A percentile compares a stretch with the other conserved stretches of the same genome.
phyloP scores from a whole-genome alignment of 1,140 invertebrate genomes.

The Drosophila suzukii region DNA sequence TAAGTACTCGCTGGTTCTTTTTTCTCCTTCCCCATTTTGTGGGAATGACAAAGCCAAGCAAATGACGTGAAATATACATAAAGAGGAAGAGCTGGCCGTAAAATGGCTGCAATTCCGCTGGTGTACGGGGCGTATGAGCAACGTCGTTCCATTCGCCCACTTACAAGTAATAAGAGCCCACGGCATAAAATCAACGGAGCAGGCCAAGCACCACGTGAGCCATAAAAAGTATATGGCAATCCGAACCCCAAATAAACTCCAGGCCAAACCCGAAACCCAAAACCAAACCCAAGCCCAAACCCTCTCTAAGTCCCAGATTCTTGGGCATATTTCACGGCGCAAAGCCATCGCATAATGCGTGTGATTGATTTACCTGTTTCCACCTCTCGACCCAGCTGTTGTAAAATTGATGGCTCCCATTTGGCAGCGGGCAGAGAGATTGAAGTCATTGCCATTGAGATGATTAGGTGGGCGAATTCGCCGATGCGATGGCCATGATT shows the following conservation, averaged over 20 bases:
- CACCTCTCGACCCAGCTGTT: constrained; percentile 44
- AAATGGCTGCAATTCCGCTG: constrained; percentile 52
- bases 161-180: constrained; percentile 72
- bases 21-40: constrained; percentile 3
- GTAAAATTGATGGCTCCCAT: constrained; percentile 71
- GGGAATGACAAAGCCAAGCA: constrained; percentile 71
- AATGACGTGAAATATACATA: constrained; percentile 71
- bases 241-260: constrained; percentile 44
- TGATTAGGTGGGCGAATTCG: constrained; percentile 37
- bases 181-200: constrained; percentile 67
- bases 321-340: constrained; percentile 48
- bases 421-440: constrained; percentile 55
- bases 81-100: constrained; percentile 55
- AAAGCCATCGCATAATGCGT: constrained; percentile 70
- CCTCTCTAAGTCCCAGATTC: constrained; percentile 22
- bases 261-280: neutral
- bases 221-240: constrained; percentile 72
- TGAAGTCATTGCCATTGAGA: constrained; percentile 35
- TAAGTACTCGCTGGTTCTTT: constrained; percentile 34
- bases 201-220: constrained; percentile 54
- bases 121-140: constrained; percentile 58
- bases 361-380: constrained; percentile 77
- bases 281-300: neutral
- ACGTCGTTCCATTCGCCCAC: constrained; percentile 56
- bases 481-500: constrained; percentile 2